Evolutionary conservation across 2,888 invertebrate species (phyloP).

Genomic region (Salticus scenicus): DNA sequence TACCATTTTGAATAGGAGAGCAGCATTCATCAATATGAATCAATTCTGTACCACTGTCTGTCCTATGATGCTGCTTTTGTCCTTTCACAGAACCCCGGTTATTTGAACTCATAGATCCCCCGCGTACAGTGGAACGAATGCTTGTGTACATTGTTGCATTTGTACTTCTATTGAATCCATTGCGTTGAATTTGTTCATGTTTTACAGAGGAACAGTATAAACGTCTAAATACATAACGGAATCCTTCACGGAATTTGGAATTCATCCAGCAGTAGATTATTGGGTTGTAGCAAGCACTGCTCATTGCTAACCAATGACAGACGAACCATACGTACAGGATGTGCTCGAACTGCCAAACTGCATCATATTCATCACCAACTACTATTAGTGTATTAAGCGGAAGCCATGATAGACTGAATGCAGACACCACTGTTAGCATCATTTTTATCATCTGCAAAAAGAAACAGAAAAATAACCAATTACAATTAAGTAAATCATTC

Average conservation of each 20-base stretch:
- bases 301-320: slow-evolving; percentile 71
- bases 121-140: slow-evolving; percentile 31
- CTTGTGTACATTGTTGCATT: slow-evolving; percentile 57
- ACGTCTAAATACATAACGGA: slow-evolving; percentile 65
- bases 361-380: slow-evolving; percentile 67
- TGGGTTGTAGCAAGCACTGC: slow-evolving; percentile 89
- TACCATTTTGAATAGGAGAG: not conserved
- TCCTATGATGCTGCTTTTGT: slow-evolving; percentile 21
- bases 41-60: slow-evolving; percentile 25
- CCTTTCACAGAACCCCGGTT: slow-evolving; percentile 29
- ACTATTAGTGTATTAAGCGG: slow-evolving; percentile 76
- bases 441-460: slow-evolving; percentile 79
- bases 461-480: not conserved
- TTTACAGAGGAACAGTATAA: not conserved
- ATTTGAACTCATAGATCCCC: slow-evolving; percentile 41
- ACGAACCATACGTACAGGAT: slow-evolving; percentile 71
- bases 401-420: slow-evolving; percentile 79
- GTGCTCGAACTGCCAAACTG: slow-evolving; percentile 60
- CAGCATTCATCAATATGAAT: not conserved
- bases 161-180: slow-evolving; percentile 73
- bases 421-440: slow-evolving; percentile 79
- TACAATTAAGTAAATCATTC: not conserved
- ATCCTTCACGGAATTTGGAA: slow-evolving; percentile 81
- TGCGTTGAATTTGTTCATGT: slow-evolving; percentile 80
- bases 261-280: slow-evolving; percentile 93